These are phyloP conservation scores for Zygothrica quintamaculata DNA, from an alignment of 2,888 invertebrate genomes.

Conservation along the genomic window DNA sequence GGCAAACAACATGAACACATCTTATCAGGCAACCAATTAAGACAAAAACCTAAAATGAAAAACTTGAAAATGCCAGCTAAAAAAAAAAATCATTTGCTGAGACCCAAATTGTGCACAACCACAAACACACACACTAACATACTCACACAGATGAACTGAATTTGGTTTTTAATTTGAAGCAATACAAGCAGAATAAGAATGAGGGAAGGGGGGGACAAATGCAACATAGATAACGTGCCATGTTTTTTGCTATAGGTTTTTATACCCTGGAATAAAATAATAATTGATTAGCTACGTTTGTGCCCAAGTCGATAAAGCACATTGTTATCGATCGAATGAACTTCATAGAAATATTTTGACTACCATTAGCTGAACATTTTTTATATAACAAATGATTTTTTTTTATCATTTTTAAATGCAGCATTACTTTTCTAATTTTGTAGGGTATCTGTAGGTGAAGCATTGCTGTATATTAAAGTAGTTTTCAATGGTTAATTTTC, in stretches of 20 bases:
- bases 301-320: background rate
- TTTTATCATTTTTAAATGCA: no score
- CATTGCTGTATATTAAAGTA: no score
- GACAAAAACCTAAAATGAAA: conserved; percentile 68
- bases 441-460: no score
- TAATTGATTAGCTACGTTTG: background rate
- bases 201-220: background rate
- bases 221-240: conserved; percentile 14
- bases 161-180: conserved; percentile 67
- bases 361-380: no score
- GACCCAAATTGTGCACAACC: conserved; percentile 12
- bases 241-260: conserved; percentile 4
- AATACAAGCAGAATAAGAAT: conserved; percentile 32
- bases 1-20: conserved; percentile 69
- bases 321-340: background rate
- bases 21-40: conserved; percentile 75
- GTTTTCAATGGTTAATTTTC: background rate
- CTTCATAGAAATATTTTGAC: no score
- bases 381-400: no score
- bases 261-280: background rate
- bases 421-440: no score
- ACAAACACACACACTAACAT: conserved; percentile 40
- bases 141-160: conserved; percentile 29
- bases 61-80: conserved; percentile 67
- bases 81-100: conserved; percentile 67